Evolutionary conservation across 2,113 vertebrate genomes (phyloP).

Genomic region (Blennius ocellaris): DNA sequence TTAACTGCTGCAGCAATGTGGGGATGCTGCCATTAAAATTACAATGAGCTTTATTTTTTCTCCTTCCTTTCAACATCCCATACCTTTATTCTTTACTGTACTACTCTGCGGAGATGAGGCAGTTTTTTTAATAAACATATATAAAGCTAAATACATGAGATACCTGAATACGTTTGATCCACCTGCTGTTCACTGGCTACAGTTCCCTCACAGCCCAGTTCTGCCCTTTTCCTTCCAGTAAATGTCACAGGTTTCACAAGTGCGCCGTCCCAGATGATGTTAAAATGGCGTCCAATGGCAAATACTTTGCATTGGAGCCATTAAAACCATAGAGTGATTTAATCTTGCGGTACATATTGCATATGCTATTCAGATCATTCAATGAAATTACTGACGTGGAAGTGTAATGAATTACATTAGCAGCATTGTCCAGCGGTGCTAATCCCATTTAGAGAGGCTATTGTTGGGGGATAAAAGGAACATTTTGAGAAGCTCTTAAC

Average conservation of each 20-base stretch:
- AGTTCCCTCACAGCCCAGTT: background rate
- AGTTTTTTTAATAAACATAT: too few species aligned
- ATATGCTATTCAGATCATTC: conserved; percentile 49
- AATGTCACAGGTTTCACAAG: conserved; percentile 19
- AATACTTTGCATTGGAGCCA: conserved; percentile 37
- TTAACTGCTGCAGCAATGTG: too few species aligned
- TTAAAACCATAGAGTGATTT: conserved; percentile 31
- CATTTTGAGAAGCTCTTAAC: conserved; percentile 55
- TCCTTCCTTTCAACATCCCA: too few species aligned
- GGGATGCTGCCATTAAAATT: too few species aligned
- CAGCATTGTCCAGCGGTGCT: conserved; percentile 44
- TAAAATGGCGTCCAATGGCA: conserved; percentile 38
- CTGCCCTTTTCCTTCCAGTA: background rate
- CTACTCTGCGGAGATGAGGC: too few species aligned
- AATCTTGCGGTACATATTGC: conserved; percentile 28
- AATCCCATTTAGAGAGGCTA: conserved; percentile 45
- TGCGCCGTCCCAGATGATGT: conserved; percentile 27
- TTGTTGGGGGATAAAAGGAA: conserved; percentile 53
- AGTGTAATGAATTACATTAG: conserved; percentile 51
- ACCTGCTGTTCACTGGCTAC: background rate
- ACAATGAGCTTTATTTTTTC: too few species aligned
- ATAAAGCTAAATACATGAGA: background rate
- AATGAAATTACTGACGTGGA: conserved; percentile 57
- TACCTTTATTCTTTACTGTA: too few species aligned
- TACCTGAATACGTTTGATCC: background rate